Base-by-base conservation (phyloP, 2,113 vertebrate species). In the Alouatta palliata region DNA sequence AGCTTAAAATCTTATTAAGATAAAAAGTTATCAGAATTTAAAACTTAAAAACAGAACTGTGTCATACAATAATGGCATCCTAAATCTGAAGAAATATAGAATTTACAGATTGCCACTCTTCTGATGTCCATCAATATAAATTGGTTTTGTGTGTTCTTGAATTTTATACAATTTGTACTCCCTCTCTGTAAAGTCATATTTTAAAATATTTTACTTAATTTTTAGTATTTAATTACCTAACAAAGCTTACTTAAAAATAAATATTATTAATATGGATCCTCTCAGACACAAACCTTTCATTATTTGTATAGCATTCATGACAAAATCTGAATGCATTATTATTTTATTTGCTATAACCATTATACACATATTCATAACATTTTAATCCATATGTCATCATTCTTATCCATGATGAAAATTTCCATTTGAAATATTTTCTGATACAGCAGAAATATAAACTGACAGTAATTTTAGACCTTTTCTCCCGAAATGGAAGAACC, bases 381-480 rank as follows among this genome's bases (percentile, higher is more conserved):
- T 97, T 97, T 90, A 94, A 94, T 97, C 91, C 96, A 94, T 95
- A 77, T 93, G 91, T 95, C 89, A 94, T 93, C 54, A 90, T 73
- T 89, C 91, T 95, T 98, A 90, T 45, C 12, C 87, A 92, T 0
- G 25, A 95, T 93, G 92, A 87, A 95, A 96, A 98, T 95, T 98
- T 87, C 12, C 14, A 80, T 84, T 94, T 82, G 56, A 97, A 97
- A 56, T 64, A 95, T 90, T 92, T 97, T 94, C 86, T 98, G 76
- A 97, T 87, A 93, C 82, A 96, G 73, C 85, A 97, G 94, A 96
- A 98, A 84, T 97, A 94, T 96, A 98, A 98, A 97, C 88, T 66
- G 94, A 97, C 96, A 92, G 91, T 98, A 97, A 98, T 93, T 98
- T 80, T 95, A 97, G 87, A 64, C 80, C 80, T 97, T 98, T 97